phyloP scores from a whole-genome alignment of 2,888 invertebrate genomes.

The Microctonus aethiopoides region DNA sequence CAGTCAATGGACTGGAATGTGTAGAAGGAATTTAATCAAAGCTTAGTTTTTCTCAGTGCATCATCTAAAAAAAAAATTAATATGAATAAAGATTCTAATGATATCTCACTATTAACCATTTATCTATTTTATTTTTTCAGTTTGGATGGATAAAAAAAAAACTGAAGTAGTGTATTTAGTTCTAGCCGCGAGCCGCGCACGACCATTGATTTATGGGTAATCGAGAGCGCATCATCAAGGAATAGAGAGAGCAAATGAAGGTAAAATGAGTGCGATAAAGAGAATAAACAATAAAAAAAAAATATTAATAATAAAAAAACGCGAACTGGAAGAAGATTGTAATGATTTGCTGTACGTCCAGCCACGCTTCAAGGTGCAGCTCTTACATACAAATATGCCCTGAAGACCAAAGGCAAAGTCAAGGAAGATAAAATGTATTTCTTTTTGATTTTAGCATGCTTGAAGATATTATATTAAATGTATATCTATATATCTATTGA shows the following conservation, averaged over 20 bases:
- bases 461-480: neutral
- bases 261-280: neutral
- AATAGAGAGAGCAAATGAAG: neutral
- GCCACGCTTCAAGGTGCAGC: constrained; percentile 20
- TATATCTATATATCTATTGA: constrained; percentile 15
- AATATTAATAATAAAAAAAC: neutral
- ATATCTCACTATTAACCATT: neutral
- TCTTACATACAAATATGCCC: constrained; percentile 19
- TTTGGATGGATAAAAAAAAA: constrained; percentile 15
- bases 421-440: neutral
- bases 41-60: neutral
- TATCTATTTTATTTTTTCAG: neutral
- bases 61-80: neutral
- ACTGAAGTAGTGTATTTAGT: constrained; percentile 26
- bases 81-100: neutral
- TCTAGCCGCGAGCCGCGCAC: constrained; percentile 33
- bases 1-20: constrained; percentile 1
- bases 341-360: constrained; percentile 16
- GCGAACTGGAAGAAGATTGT: constrained; percentile 14
- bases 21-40: neutral
- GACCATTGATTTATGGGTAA: constrained; percentile 58
- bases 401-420: neutral
- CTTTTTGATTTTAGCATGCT: constrained; percentile 6
- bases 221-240: constrained; percentile 39
- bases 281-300: too few species aligned